Conservation (phyloP, 2,113 vertebrate genomes). For the Melanotaenia duboulayi region DNA sequence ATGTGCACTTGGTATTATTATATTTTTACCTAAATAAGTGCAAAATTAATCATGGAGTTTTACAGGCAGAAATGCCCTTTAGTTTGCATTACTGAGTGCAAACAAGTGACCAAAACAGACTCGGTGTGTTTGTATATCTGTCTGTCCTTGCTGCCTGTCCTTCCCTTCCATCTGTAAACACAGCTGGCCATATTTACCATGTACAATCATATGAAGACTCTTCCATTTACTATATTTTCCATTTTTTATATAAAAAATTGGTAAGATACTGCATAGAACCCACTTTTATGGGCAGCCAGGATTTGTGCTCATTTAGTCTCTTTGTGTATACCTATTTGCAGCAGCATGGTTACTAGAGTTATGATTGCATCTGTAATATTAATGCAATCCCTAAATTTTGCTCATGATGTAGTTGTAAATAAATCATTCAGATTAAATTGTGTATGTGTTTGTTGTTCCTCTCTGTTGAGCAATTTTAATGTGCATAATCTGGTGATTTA, state of each 20-base stretch:
- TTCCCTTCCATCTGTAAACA: background rate
- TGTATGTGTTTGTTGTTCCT: slow-evolving; percentile 7
- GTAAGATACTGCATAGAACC: background rate
- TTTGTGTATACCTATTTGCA: slow-evolving; percentile 26
- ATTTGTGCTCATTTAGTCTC: background rate
- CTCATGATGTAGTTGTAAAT: slow-evolving; percentile 45
- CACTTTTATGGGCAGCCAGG: background rate
- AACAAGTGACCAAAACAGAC: background rate
- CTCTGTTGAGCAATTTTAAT: background rate
- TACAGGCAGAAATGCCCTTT: slow-evolving; percentile 3
- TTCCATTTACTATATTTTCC: background rate
- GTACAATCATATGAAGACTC: background rate
- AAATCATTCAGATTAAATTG: slow-evolving; percentile 30
- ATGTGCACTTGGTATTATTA: slow-evolving; percentile 13
- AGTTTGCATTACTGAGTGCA: slow-evolving; percentile 1
- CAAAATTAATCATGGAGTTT: slow-evolving; percentile 15
- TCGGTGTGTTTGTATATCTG: background rate
- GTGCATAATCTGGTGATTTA: background rate
- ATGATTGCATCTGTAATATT: slow-evolving; percentile 54
- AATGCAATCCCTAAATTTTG: slow-evolving; percentile 32
- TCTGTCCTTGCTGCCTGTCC: background rate
- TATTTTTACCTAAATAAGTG: slow-evolving; percentile 18
- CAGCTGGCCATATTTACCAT: slow-evolving; percentile 4
- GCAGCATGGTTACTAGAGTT: slow-evolving; percentile 14
- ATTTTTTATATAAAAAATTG: slow-evolving; percentile 8